Conservation (phyloP, 1,140 invertebrate genomes). For the Habropoda laboriosa region DNA sequence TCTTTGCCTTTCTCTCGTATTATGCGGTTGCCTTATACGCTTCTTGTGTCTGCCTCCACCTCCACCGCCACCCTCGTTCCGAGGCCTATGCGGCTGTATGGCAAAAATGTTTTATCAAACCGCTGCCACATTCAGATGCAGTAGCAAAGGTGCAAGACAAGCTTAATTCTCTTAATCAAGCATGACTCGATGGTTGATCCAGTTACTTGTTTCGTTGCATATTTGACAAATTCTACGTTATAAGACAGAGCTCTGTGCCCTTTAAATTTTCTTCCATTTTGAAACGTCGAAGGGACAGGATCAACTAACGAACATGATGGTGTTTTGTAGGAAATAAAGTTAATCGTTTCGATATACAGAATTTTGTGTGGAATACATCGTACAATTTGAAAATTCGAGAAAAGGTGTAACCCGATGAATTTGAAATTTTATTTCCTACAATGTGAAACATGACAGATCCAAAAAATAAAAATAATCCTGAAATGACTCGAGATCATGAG, state of each 20-base stretch:
- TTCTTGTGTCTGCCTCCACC: slow-evolving; percentile 88
- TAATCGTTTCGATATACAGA: background rate
- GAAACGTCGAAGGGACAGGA: background rate
- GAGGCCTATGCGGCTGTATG: slow-evolving; percentile 84
- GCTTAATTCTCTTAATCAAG: slow-evolving; percentile 60
- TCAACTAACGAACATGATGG: slow-evolving; percentile 27
- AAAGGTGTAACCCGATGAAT: background rate
- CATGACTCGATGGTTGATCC: slow-evolving; percentile 56
- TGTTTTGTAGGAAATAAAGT: slow-evolving; percentile 59
- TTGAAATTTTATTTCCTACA: slow-evolving; percentile 56
- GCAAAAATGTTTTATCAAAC: slow-evolving; percentile 47
- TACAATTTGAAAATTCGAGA: background rate
- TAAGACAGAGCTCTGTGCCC: background rate
- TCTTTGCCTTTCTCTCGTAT: slow-evolving; percentile 92
- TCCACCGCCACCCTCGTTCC: slow-evolving; percentile 81
- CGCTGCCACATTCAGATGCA: background rate
- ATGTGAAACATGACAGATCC: slow-evolving; percentile 35
- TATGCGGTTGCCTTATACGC: slow-evolving; percentile 91
- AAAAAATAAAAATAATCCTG: slow-evolving; percentile 52
- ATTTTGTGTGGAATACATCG: too few relatives aligned
- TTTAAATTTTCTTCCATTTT: background rate
- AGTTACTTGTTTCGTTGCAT: background rate
- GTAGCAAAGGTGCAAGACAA: slow-evolving; percentile 62
- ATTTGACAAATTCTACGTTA: too few relatives aligned
- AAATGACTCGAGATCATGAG: slow-evolving; percentile 50